Evolutionary conservation across 2,888 invertebrate species (phyloP).

Genomic region (Leptinotarsa juncta): DNA sequence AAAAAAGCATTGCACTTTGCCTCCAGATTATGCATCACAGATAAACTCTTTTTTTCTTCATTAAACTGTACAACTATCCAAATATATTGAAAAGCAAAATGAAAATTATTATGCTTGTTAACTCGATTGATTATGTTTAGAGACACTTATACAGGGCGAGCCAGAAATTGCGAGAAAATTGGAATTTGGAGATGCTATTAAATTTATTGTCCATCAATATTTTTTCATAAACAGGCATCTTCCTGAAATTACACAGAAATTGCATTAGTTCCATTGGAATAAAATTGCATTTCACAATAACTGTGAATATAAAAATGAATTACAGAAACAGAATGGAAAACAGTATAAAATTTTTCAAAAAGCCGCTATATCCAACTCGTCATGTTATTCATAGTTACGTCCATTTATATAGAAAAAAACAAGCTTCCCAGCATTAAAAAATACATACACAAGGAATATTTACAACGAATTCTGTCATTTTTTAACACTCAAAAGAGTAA

Average conservation of each 20-base stretch:
- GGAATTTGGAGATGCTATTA: no score
- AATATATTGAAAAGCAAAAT: conserved; percentile 48
- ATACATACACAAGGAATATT: conserved; percentile 50
- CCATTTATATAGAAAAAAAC: conserved; percentile 53
- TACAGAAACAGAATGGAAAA: no score
- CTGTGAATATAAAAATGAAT: no score
- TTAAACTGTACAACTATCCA: conserved; percentile 57
- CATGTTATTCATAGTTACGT: conserved; percentile 37
- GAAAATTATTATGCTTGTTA: conserved; percentile 35
- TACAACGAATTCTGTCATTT: conserved; percentile 41
- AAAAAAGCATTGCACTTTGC: conserved; percentile 66
- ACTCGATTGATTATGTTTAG: conserved; percentile 45
- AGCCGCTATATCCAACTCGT: background rate
- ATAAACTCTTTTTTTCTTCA: conserved; percentile 53
- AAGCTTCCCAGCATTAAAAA: conserved; percentile 53
- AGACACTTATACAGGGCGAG: conserved; percentile 54
- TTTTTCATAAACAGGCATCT: background rate
- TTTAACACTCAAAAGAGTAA: conserved; percentile 43
- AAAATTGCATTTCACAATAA: no score
- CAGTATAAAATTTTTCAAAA: background rate
- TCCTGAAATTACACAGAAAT: no score
- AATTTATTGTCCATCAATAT: background rate
- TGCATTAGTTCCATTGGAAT: no score
- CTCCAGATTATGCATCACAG: conserved; percentile 64
- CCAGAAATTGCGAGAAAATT: background rate